These are phyloP conservation scores for Antrozous pallidus DNA, from an alignment of 2,797 vertebrate genomes.

Conservation along the genomic window DNA sequence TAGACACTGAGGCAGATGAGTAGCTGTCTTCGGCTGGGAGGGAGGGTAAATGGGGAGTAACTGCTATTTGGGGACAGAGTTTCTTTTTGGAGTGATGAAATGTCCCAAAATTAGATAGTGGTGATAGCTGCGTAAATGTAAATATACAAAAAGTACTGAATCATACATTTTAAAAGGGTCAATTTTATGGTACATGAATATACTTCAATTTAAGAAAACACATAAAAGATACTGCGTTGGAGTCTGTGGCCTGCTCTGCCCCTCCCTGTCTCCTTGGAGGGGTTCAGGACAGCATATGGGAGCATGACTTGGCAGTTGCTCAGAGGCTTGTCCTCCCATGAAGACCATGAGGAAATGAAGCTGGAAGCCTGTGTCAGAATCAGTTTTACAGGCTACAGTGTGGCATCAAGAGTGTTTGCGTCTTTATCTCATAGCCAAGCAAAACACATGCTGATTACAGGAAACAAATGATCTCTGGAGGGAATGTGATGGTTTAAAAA, in stretches of 20 bases:
- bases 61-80: not conserved
- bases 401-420: not conserved
- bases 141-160: not conserved
- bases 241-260: not conserved
- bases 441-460: not conserved
- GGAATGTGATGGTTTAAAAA: not conserved
- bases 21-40: not conserved
- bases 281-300: not conserved
- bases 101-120: not conserved
- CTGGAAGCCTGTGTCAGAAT: not conserved
- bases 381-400: not conserved
- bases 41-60: not conserved
- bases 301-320: not conserved
- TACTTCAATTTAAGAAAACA: not conserved
- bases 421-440: not conserved
- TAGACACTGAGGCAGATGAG: not conserved
- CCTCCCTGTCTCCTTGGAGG: not conserved
- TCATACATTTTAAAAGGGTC: not conserved
- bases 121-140: not conserved
- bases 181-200: not conserved
- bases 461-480: not conserved
- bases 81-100: not conserved
- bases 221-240: not conserved
- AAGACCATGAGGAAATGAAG: not conserved
- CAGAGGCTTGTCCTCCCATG: not conserved